A percentile compares a stretch with the other conserved stretches of the same genome.
phyloP scores from a whole-genome alignment of 2,888 invertebrate species.

The Galerucella pusilla region DNA sequence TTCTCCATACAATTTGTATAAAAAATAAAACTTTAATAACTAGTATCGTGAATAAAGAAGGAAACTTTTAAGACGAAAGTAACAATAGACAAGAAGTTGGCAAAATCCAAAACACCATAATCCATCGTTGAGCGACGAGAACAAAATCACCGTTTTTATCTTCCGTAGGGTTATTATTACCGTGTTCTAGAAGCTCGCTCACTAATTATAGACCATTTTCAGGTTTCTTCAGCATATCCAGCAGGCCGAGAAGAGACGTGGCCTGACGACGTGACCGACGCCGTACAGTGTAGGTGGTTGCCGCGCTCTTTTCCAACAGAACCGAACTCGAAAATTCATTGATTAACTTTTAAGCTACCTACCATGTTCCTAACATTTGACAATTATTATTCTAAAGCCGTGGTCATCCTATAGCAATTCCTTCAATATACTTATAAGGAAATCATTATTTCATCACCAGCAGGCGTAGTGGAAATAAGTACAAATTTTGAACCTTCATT shows the following conservation, averaged over 20 bases:
- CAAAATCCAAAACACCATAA: constrained; percentile 20
- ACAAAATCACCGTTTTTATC: constrained; percentile 22
- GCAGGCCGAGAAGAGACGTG: constrained; percentile 60
- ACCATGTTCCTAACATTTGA: too few relatives aligned
- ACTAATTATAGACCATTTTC: constrained; percentile 57
- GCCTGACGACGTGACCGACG: constrained; percentile 60
- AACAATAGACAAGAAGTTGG: constrained; percentile 20
- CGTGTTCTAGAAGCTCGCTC: constrained; percentile 58
- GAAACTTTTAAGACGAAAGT: background rate
- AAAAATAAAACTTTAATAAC: background rate
- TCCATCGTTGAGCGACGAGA: constrained; percentile 10
- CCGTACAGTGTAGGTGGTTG: constrained; percentile 53
- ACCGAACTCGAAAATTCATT: background rate
- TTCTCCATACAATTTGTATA: too few relatives aligned
- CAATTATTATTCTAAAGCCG: too few relatives aligned
- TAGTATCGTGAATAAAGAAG: background rate
- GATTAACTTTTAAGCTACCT: too few relatives aligned
- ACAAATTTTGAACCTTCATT: too few relatives aligned
- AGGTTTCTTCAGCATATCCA: constrained; percentile 41
- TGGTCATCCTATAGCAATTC: too few relatives aligned
- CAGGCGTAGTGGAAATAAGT: too few relatives aligned
- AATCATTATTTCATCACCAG: too few relatives aligned
- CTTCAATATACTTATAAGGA: too few relatives aligned
- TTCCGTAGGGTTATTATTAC: constrained; percentile 56
- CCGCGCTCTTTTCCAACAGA: constrained; percentile 39